Conservation (phyloP, 2,113 vertebrate species). For the Poeciliopsis retropinna region DNA sequence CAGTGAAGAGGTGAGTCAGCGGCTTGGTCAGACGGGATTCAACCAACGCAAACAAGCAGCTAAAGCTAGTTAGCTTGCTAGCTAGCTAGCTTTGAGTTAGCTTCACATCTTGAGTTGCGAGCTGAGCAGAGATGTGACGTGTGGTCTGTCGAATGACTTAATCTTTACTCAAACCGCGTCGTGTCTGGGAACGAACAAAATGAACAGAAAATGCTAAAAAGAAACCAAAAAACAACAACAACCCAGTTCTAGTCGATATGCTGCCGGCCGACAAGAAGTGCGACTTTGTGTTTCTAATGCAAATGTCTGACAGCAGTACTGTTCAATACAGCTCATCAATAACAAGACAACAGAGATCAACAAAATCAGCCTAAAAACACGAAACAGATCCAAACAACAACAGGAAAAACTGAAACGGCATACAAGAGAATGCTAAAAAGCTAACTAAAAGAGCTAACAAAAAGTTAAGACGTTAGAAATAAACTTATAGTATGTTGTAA, state of each 20-base stretch:
- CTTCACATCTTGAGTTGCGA: background rate
- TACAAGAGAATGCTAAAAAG: background rate
- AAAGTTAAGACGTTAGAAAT: background rate
- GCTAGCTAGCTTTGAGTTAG: conserved; percentile 15
- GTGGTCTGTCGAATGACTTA: background rate
- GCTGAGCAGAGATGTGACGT: background rate
- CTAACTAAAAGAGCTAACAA: background rate
- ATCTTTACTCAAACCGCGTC: background rate
- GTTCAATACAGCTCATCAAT: background rate
- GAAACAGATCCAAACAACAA: background rate
- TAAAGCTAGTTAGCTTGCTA: conserved; percentile 38
- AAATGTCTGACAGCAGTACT: background rate
- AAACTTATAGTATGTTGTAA: background rate
- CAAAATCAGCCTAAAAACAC: background rate
- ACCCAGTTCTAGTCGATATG: background rate
- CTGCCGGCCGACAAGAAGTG: conserved; percentile 10
- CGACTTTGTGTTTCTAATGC: background rate
- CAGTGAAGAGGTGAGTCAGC: conserved; percentile 76
- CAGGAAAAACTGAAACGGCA: background rate
- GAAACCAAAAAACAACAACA: background rate
- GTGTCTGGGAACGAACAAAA: background rate
- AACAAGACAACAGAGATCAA: no score
- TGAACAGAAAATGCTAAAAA: background rate
- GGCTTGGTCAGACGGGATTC: conserved; percentile 5
- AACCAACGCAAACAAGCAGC: conserved; percentile 63